Conservation (phyloP, 1,140 invertebrate species). For the Nasonia longicornis region DNA sequence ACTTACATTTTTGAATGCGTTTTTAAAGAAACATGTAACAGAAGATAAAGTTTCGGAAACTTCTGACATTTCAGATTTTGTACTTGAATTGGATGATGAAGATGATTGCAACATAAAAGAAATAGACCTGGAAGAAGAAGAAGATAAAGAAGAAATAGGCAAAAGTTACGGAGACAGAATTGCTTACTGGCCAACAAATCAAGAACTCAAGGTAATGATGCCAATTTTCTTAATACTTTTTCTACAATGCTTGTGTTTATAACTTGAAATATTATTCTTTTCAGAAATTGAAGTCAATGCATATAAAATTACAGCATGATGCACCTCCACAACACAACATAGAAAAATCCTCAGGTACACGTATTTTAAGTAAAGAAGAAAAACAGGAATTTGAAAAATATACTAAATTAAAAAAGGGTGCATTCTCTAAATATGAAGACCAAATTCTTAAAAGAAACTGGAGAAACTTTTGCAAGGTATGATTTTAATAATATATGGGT, state of each 20-base stretch:
- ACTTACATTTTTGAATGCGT: not conserved
- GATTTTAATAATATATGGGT: not conserved
- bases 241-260: not conserved
- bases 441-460: conserved; percentile 55
- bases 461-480: conserved; percentile 60
- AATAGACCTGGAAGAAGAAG: not conserved
- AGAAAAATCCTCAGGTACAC: conserved; percentile 54
- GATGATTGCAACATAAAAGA: not conserved
- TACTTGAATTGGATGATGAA: not conserved
- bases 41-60: not conserved
- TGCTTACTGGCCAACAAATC: conserved; percentile 2
- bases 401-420: conserved; percentile 48
- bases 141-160: not conserved
- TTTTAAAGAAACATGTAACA: not conserved
- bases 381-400: conserved; percentile 50
- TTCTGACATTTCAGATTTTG: not conserved
- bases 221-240: not conserved
- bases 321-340: conserved; percentile 56
- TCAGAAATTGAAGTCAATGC: conserved; percentile 44
- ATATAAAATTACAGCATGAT: conserved; percentile 47
- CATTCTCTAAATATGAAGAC: conserved; percentile 52
- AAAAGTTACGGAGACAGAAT: not conserved
- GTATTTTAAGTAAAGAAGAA: conserved; percentile 39
- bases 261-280: conserved; percentile 8
- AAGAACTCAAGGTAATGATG: conserved; percentile 28